Evolutionary conservation across 2,113 vertebrate genomes (phyloP).

Genomic region (Panthera leo): DNA sequence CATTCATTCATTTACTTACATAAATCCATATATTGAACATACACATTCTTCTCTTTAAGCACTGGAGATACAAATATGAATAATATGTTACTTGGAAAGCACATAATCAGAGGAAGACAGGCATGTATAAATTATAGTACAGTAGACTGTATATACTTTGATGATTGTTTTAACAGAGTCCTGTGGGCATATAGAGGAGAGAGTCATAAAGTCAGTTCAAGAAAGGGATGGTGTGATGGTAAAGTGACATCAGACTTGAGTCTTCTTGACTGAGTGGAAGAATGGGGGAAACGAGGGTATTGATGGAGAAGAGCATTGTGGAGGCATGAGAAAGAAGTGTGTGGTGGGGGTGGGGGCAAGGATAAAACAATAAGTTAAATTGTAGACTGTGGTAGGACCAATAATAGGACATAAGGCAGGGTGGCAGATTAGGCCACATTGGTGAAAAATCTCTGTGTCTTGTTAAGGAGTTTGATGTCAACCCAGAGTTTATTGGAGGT

Average conservation of each 20-base stretch:
- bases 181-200: not conserved
- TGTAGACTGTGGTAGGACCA: not conserved
- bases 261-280: not conserved
- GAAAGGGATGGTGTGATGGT: not conserved
- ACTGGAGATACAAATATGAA: not conserved
- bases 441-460: not conserved
- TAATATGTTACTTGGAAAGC: not conserved
- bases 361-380: not conserved
- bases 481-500: not conserved
- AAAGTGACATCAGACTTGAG: not conserved
- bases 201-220: not conserved
- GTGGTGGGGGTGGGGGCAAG: not conserved
- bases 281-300: not conserved
- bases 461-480: not conserved
- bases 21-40: not conserved
- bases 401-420: not conserved
- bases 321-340: not conserved
- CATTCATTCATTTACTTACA: not conserved
- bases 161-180: not conserved
- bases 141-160: not conserved
- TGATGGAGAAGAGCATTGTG: not conserved
- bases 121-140: not conserved
- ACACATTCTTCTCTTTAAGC: not conserved
- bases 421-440: not conserved
- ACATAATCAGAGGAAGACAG: not conserved